Evolutionary conservation across 2,888 invertebrate genomes (phyloP), one percentile per base, ranked within the genome.

Genomic region (Dryadula phaetusa): DNA sequence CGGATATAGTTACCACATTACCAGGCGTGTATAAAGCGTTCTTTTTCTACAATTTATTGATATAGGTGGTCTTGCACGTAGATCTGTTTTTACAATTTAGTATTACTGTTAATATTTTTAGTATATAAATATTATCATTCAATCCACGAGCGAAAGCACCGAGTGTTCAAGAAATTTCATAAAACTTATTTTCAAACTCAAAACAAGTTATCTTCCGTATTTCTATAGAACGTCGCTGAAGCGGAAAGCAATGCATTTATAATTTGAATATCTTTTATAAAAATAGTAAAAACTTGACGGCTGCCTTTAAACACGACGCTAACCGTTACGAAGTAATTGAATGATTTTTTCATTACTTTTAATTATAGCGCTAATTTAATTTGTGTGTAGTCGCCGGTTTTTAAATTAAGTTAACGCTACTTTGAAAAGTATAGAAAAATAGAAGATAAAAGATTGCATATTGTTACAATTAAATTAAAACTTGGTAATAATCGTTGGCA

Each of bases 1-100:
- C 90, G 88, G 88, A 86, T 84, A 87, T 85, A 86, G 84, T 84
- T 86, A 69, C 63, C 64, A 64, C 71, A 69, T 71, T 71, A 75
- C 72, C 64, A 67, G 70, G 73, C 73, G 71, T 72, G 71, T 74
- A 77, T 72, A 74, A 75, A 46, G 71, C 71, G 72, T 72, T 76
- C 73, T 76, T 74, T 71, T 60, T 60, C 46, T 46, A 72, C 73
- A 75, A 73, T 73, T 74, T 74, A 72, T 74, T 75, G 72, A 69
- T 76, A 77, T 77, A 78, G 77, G 77, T 78, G 78, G 77, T 76
- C 77, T 74, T 72, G 67, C 34, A n/a, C 63, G 62, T 37, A 47
- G 16, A 44, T 47, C 40, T 28, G 53, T 67, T 69, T 69, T 63
- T 34, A 10, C 32, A 40, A 62, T 66, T 37, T 58, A 25, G 14